Evolutionary conservation across 2,113 vertebrate species (phyloP).

Genomic region (Amia ocellicauda): DNA sequence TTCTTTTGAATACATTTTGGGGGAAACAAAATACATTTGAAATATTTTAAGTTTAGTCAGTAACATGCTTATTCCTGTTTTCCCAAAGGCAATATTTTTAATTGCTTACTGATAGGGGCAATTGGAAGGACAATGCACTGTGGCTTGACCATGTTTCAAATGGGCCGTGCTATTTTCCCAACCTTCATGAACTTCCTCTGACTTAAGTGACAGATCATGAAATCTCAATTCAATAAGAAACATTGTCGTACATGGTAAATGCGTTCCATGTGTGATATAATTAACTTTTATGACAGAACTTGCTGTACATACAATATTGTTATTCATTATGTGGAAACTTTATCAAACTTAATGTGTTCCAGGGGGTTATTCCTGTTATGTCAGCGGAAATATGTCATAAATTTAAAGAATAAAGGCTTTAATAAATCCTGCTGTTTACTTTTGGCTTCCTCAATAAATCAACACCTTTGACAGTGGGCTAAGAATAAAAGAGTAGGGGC

Average conservation of each 20-base stretch:
- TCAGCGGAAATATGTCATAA: not conserved
- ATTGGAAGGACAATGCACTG: conserved; percentile 8
- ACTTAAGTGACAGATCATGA: conserved; percentile 1
- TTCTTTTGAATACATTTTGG: too few species aligned
- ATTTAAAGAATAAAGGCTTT: not conserved
- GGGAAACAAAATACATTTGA: too few species aligned
- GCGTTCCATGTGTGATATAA: conserved; percentile 11
- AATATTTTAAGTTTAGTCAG: too few species aligned
- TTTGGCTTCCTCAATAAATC: conserved; percentile 8
- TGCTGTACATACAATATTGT: conserved; percentile 6
- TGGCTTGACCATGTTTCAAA: conserved; percentile 9
- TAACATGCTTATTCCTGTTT: conserved; percentile 1
- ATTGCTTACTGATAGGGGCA: conserved; percentile 12
- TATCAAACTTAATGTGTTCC: conserved; percentile 9
- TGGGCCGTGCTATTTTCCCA: conserved; percentile 7
- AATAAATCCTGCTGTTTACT: conserved; percentile 9
- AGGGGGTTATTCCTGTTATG: not conserved
- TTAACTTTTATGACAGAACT: conserved; percentile 9
- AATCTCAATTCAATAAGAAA: conserved; percentile 6
- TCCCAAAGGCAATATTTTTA: conserved; percentile 1
- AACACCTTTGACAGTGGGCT: not conserved
- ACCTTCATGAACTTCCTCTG: conserved; percentile 8
- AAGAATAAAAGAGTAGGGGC: not conserved
- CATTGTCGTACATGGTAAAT: conserved; percentile 4
- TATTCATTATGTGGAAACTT: conserved; percentile 11